Evolutionary conservation across 2,888 invertebrate genomes (phyloP), one percentile per base, ranked within the genome.

Genomic region (Trypoxylon attenuatum): DNA sequence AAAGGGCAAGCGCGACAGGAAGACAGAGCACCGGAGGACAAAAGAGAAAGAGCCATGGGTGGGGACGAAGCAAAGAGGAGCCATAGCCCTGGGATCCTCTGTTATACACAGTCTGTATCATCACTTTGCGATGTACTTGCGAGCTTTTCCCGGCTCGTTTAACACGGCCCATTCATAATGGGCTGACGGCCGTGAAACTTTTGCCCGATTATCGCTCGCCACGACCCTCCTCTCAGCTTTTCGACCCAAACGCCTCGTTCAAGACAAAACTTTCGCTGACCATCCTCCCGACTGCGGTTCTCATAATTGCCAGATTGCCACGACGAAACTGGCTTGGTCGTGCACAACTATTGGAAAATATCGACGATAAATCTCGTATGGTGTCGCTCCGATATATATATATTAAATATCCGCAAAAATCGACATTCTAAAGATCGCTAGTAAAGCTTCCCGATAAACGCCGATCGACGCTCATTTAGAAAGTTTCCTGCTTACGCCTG

Each of bases 131-230:
- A 79, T 79, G 71, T 77, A 77, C 79, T 77, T 77, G 79, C 76
- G 71, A 79, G 77, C 77, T 77, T 80, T 79, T 77, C 77, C 75
- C 77, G 79, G 76, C 79, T 79, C 81, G 79, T 80, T 79, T 80
- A 79, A 76, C 79, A 72, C 70, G 67, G 62, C 73, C 71, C 80
- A 77, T 79, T 77, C 79, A 76, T 74, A 81, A 81, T 75, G 56
- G 66, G 71, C 59, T 67, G 71, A 79, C 75, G 75, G 75, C 62
- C 50, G 69, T 42, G 43, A 71, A 77, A 77, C 71, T 78, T 77
- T 75, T 73, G 77, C 42, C 77, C 64, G 56, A 60, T 68, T 68
- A 59, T 66, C 67, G 55, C 33, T 33, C 13, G 33, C 33, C 33
- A 33, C 33, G n/a, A n/a, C n/a, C n/a, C n/a, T 2, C 6, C 18